Percentiles rank a stretch among this genome's conserved stretches.
These are phyloP conservation scores for Actenoides lindsayi DNA, from an alignment of 2,113 vertebrate genomes.

Conservation along the genomic window DNA sequence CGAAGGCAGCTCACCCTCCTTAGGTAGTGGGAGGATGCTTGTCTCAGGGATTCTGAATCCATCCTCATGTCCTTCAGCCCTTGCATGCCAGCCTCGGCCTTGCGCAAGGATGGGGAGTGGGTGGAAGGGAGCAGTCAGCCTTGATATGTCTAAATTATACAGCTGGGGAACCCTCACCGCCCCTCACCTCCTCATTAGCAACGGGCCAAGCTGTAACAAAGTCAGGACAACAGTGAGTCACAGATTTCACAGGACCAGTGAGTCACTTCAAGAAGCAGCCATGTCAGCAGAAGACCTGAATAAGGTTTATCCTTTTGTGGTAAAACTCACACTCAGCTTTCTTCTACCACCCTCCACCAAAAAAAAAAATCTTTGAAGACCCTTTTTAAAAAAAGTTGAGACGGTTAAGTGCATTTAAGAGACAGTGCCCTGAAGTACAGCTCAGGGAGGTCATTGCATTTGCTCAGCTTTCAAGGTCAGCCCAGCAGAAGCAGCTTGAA, in stretches of 20 bases:
- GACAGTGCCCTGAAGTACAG: not conserved
- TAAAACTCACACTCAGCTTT: not conserved
- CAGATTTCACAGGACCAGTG: conserved; percentile 19
- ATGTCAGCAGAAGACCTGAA: not conserved
- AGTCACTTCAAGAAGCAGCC: conserved; percentile 23
- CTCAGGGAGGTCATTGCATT: not conserved
- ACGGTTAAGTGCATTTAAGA: not conserved
- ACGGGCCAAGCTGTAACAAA: not conserved
- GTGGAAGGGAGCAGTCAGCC: conserved; percentile 18
- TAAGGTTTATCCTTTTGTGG: not conserved
- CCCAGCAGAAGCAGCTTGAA: not conserved
- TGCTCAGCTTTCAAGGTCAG: not conserved
- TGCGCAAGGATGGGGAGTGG: not conserved
- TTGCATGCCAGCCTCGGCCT: not conserved
- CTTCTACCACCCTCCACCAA: not conserved
- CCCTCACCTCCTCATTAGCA: not conserved
- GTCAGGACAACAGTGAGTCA: conserved; percentile 52
- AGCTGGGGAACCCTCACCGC: not conserved
- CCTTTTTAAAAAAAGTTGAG: not conserved
- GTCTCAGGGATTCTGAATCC: not conserved
- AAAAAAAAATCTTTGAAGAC: not conserved
- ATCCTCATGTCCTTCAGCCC: not conserved
- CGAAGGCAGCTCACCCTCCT: not conserved
- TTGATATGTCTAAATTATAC: not conserved
- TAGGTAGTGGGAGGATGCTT: not conserved